Evolutionary conservation across 2,113 vertebrate genomes (phyloP), one percentile per base, ranked within the genome.

Genomic region (Syngnathus typhle): DNA sequence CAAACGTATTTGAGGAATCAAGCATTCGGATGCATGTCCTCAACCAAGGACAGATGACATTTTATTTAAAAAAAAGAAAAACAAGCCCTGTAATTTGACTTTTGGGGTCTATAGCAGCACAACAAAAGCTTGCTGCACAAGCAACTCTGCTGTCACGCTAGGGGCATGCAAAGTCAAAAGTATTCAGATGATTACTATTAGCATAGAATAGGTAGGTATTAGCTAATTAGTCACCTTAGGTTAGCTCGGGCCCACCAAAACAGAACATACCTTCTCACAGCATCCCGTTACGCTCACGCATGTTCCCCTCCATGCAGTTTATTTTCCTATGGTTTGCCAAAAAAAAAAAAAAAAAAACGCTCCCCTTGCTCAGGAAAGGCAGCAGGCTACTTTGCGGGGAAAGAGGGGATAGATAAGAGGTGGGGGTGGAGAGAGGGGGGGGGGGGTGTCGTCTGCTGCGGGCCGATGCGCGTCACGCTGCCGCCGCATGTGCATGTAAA

Each of bases 401-500:
- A 11, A 21, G 37, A 23, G 9, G n/a, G 49, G 19, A 52, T 8
- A 1, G 49, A 52, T 21, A 16, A 6, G 16, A 16, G 16, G 46
- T 0, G 19, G 4, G 9, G n/a, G 19, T 4, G 13, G 41, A 3
- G 21, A 39, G 23, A 23, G 23, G 1, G 23, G 23, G n/a, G 37
- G 44, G 58, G 55, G 49, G 65, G 41, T 63, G 59, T 49, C 0
- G 55, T 60, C 54, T 52, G 64, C 62, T 64, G 60, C 71, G 69
- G 9, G 68, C 37, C 52, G 67, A 21, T 37, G 32, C 60, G 56
- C 52, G 63, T 68, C 71, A 70, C 54, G 68, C 21, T 67, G 12
- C 37, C 68, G 49, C 61, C 65, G 68, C 70, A 64, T n/a, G 68
- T 43, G 65, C 71, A 73, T 72, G 82, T 79, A 80, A 85, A 84